phyloP scores from a whole-genome alignment of 2,113 vertebrate genomes.

The Mugil cephalus region DNA sequence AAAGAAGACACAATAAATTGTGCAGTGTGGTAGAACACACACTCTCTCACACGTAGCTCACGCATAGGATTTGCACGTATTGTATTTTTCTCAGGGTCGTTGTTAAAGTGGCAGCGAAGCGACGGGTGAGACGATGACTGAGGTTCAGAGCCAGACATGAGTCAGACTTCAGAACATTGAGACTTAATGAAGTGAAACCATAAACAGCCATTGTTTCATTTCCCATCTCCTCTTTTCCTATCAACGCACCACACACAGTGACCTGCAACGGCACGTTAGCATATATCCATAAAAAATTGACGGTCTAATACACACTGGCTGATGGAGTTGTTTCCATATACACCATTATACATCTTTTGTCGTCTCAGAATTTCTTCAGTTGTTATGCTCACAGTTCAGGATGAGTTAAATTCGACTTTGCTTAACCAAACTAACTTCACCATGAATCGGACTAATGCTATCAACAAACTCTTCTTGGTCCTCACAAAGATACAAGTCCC shows the following conservation, averaged over 20 bases:
- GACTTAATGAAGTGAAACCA: constrained; percentile 27
- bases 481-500: not conserved
- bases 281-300: too few species aligned
- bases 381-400: too few species aligned
- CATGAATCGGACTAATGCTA: not conserved
- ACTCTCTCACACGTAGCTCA: too few species aligned
- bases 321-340: too few species aligned
- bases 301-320: not conserved
- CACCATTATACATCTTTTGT: too few species aligned
- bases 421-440: too few species aligned
- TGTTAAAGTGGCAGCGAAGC: constrained; percentile 16
- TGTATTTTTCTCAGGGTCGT: not conserved
- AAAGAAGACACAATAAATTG: too few species aligned
- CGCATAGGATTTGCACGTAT: too few species aligned
- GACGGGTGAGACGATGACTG: constrained; percentile 21
- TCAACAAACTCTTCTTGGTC: not conserved
- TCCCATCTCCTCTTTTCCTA: constrained; percentile 43
- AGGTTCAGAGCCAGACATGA: constrained; percentile 24
- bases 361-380: too few species aligned
- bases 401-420: too few species aligned
- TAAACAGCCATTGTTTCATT: constrained; percentile 57
- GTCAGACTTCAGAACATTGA: constrained; percentile 35
- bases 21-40: too few species aligned
- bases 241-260: constrained; percentile 18
- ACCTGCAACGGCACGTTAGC: not conserved